These are phyloP conservation scores for Uria lomvia DNA, from an alignment of 2,113 vertebrate genomes.

Conservation along the genomic window DNA sequence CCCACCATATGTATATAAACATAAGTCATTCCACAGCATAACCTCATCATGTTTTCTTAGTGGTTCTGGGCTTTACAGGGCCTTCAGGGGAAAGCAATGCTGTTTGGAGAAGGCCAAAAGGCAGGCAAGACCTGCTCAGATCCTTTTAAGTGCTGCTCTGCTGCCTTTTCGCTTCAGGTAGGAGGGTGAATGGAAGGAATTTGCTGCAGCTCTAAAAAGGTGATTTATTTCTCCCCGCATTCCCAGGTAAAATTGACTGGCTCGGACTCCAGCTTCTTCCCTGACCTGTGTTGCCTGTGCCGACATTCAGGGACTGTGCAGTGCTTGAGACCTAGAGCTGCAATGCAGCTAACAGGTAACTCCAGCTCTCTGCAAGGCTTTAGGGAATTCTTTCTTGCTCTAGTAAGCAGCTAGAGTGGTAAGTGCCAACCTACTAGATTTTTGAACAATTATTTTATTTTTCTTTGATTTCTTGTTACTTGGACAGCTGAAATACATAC, in stretches of 20 bases:
- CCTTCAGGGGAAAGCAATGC: not conserved
- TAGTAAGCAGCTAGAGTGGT: not conserved
- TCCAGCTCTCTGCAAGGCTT: not conserved
- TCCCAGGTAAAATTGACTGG: not conserved
- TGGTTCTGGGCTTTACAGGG: not conserved
- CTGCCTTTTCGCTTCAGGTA: not conserved
- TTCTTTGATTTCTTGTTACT: not conserved
- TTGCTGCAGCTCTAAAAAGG: not conserved
- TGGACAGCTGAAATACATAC: not conserved
- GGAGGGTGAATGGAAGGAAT: not conserved
- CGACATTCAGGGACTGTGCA: not conserved
- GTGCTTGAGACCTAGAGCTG: not conserved
- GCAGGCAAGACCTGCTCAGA: not conserved
- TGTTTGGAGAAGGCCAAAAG: not conserved
- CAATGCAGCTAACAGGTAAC: conserved; percentile 23
- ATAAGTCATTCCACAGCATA: not conserved
- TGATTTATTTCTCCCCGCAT: not conserved
- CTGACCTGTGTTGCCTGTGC: not conserved
- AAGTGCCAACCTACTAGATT: not conserved
- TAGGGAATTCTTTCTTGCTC: not conserved
- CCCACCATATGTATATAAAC: not conserved
- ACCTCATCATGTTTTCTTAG: not conserved
- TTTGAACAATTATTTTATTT: not conserved
- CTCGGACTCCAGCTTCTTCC: not conserved
- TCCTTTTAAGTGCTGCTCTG: rapidly evolving